These are phyloP conservation scores for Euclidia mi DNA, from an alignment of 2,888 invertebrate species.

Conservation along the genomic window DNA sequence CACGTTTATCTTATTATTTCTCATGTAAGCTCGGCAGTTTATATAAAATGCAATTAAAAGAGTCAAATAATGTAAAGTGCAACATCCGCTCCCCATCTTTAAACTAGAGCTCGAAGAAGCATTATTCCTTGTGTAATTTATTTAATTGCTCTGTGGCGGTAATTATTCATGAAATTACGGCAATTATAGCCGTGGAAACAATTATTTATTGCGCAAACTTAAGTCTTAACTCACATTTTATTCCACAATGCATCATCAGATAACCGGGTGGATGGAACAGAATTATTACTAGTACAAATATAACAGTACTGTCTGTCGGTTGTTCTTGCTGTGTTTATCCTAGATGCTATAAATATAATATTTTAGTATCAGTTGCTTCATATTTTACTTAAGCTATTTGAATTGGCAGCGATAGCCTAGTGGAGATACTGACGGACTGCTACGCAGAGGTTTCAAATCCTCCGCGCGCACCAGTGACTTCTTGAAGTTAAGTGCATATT, in stretches of 20 bases:
- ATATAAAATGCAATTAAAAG: constrained; percentile 38
- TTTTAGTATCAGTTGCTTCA: too few relatives aligned
- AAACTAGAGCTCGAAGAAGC: constrained; percentile 87
- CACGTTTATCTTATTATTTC: too few relatives aligned
- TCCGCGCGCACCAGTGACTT: too few relatives aligned
- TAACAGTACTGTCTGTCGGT: too few relatives aligned
- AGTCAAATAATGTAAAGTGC: constrained; percentile 71
- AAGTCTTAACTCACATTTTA: constrained; percentile 89
- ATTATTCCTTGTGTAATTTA: constrained; percentile 89
- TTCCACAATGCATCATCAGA: constrained; percentile 84
- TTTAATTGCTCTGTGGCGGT: constrained; percentile 90
- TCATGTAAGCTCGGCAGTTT: too few relatives aligned
- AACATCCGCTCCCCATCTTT: constrained; percentile 84
- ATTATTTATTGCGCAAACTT: constrained; percentile 90
- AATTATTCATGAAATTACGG: constrained; percentile 90
- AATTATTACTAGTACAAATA: constrained; percentile 54
- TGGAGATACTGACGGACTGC: too few relatives aligned
- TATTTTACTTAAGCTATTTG: too few relatives aligned
- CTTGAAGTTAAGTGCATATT: too few relatives aligned
- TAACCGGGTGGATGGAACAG: constrained; percentile 74
- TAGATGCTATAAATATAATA: too few relatives aligned
- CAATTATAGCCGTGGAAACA: constrained; percentile 89
- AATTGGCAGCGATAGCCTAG: too few relatives aligned
- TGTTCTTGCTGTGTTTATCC: too few relatives aligned
- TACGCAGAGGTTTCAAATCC: too few relatives aligned